Conservation (phyloP, 2,797 vertebrate genomes). For the Rhinatrema bivittatum region DNA sequence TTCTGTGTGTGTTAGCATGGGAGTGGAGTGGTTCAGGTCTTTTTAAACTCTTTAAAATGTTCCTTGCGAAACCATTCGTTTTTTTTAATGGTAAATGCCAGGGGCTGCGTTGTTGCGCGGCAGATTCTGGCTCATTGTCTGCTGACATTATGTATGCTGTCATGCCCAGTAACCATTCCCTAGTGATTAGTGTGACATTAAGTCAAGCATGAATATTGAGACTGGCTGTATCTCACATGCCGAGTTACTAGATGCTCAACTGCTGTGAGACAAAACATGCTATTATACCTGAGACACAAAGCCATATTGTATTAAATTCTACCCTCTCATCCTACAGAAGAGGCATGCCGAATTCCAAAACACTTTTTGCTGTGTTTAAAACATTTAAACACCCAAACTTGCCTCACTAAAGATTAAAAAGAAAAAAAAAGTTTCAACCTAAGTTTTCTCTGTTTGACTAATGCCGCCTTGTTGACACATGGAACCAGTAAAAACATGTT, state of each 20-base stretch:
- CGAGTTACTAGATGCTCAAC: conserved; percentile 32
- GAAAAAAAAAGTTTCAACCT: too few species aligned
- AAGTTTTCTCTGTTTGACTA: too few species aligned
- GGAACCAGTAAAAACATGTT: too few species aligned
- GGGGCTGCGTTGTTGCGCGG: conserved; percentile 9
- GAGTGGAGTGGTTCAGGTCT: not conserved
- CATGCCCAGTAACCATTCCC: conserved; percentile 11
- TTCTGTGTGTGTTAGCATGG: conserved; percentile 6
- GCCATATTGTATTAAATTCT: conserved; percentile 22
- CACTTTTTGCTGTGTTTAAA: conserved; percentile 1
- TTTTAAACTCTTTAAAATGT: conserved; percentile 8
- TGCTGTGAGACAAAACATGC: conserved; percentile 30
- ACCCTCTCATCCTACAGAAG: conserved; percentile 8
- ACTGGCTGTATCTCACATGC: conserved; percentile 30
- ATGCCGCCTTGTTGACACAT: too few species aligned
- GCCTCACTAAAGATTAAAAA: too few species aligned
- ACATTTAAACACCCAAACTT: too few species aligned
- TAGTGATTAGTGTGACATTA: conserved; percentile 15
- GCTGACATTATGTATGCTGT: conserved; percentile 5
- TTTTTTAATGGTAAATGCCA: conserved; percentile 4
- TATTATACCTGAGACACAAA: conserved; percentile 22
- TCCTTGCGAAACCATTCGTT: not conserved
- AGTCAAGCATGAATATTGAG: conserved; percentile 30
- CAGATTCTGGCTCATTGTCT: conserved; percentile 1
- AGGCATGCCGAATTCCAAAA: conserved; percentile 23